Base-by-base conservation (phyloP, 2,888 invertebrate species). In the Crioceris asparagi region DNA sequence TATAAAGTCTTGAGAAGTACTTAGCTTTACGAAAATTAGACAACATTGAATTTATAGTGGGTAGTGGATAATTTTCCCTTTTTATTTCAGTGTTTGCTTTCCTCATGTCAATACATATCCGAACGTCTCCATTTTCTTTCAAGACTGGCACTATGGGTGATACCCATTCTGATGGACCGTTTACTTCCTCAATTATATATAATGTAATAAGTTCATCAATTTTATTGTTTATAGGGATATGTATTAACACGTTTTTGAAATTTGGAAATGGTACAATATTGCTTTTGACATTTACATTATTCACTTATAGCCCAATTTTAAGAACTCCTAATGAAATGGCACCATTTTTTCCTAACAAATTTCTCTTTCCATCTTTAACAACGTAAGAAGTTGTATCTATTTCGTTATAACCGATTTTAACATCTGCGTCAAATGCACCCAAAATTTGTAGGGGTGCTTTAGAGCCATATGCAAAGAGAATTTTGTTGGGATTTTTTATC, bases 41-140 rank as follows among this genome's bases (percentile, higher is more conserved):
- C 5, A 52, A 15, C 15, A 52, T 16, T 3, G 39, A 16, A 11
- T 51, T 45, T 43, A 53, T 50, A 6, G 44, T 46, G 7, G 51
- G 47, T 19, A 52, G 34, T 17, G 44, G 52, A 39, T 49, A 41
- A 27, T 48, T 49, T 40, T 54, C 49, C 32, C 50, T 40, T 27
- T 39, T 7, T 11, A 52, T 46, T 17, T 49, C 51, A 29, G 16
- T 18, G 31, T 51, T 48, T 12, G 45, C 49, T 16, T 34, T 27
- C n/a, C 44, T 36, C 49, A 51, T 50, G 32, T 57, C 55, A 4
- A 52, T 47, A 35, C 52, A 55, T 14, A 54, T 47, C n/a, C 53
- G 18, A 7, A 52, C 33, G 12, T 44, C 42, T 4, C 46, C 49
- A 37, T 52, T 47, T 16, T 41, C 41, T 35, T 54, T 51, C 2